Evolutionary conservation across 2,888 invertebrate species (phyloP).

Genomic region (Orthosia cruda): DNA sequence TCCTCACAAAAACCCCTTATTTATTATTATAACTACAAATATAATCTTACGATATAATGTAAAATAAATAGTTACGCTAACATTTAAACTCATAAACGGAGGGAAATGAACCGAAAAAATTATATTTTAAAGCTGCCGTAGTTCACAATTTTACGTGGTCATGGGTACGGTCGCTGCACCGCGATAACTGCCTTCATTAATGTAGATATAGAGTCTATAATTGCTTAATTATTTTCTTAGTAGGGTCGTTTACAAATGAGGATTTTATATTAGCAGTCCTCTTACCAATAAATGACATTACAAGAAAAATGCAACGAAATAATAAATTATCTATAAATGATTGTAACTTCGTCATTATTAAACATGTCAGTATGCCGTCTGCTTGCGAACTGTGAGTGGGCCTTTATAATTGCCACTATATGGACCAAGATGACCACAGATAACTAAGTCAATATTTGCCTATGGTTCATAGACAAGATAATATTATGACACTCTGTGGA

Average conservation of each 20-base stretch:
- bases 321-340: conserved; percentile 58
- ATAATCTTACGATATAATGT: conserved; percentile 68
- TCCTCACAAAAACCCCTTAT: conserved; percentile 80
- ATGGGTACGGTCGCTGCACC: conserved; percentile 55
- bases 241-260: conserved; percentile 28
- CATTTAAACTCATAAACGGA: conserved; percentile 84
- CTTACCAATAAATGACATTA: conserved; percentile 21
- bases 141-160: conserved; percentile 65
- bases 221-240: conserved; percentile 38
- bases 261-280: conserved; percentile 18
- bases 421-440: not conserved
- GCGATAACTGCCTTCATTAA: conserved; percentile 51
- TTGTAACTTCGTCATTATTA: conserved; percentile 39
- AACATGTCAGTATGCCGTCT: conserved; percentile 30
- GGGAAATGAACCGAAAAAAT: conserved; percentile 80
- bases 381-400: conserved; percentile 5
- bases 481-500: conserved; percentile 16
- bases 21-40: conserved; percentile 72
- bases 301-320: conserved; percentile 37
- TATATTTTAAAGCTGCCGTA: conserved; percentile 75
- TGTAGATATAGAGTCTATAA: conserved; percentile 30
- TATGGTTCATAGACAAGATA: not conserved
- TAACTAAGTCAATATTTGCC: not conserved
- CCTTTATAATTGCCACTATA: conserved; percentile 28
- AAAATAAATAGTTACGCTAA: conserved; percentile 86